Evolutionary conservation across 2,797 vertebrate genomes (phyloP), one percentile per base, ranked within the genome.

Genomic region (Oryzias sinensis): DNA sequence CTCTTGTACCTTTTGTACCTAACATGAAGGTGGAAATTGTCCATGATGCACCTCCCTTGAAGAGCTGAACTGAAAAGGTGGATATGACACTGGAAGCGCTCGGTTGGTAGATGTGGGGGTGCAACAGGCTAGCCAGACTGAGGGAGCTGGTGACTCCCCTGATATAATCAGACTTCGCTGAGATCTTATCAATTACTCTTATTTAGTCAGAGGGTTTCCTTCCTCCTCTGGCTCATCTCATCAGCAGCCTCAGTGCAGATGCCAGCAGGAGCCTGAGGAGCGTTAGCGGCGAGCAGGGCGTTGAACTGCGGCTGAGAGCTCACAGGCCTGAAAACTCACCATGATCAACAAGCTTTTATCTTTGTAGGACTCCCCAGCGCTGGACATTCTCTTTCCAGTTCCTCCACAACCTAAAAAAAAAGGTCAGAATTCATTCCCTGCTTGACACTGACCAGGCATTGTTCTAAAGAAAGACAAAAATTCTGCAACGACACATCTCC

Each of bases 191-290:
- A 37, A 37, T 37, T 37, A 37, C 9, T 37, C 33, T 37, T 37
- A 37, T 37, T 37, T 37, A 37, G 33, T 37, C 61, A 65, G 59
- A 73, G 52, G 61, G 49, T n/a, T 17, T 7, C 29, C 22, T 57
- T 49, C 80, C 59, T 72, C 49, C 27, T 70, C 69, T 24, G 68
- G 62, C 56, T 60, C 69, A 27, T 73, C 59, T 85, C 59, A 46
- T 75, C 54, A 73, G 78, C 83, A 29, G 66, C 48, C 51, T n/a
- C 52, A 13, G 65, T 56, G 29, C 56, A 74, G 47, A 73, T 56
- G 63, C 41, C 70, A 62, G 33, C 47, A 33, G 47, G 58, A 45
- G 54, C 54, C 8, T 25, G 61, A 73, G 68, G 79, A 73, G 68
- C 62, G 62, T 45, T 18, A 18, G 18, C 18, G 18, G 18, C 18